A percentile compares a stretch with the other conserved stretches of the same genome.
These are phyloP conservation scores for Pseudomyrmex sp. DNA, from an alignment of 1,140 invertebrate genomes.

Conservation along the genomic window DNA sequence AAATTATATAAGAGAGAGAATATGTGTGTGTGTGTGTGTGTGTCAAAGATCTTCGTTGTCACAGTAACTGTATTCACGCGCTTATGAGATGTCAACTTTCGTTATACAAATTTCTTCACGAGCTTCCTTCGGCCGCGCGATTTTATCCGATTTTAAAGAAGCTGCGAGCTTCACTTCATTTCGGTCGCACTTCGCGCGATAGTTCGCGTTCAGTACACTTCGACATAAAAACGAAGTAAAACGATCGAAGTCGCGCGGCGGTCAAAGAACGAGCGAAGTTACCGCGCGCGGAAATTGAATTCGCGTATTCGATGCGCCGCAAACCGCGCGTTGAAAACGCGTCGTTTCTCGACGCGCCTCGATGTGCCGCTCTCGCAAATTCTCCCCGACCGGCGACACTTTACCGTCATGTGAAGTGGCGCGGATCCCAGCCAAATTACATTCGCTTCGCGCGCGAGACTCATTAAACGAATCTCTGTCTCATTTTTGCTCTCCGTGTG, in stretches of 20 bases:
- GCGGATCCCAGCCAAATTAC: slow-evolving; percentile 55
- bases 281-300: slow-evolving; percentile 54
- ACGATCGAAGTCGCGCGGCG: slow-evolving; percentile 46
- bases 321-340: slow-evolving; percentile 37
- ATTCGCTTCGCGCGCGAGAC: slow-evolving; percentile 59
- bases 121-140: slow-evolving; percentile 6
- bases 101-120: slow-evolving; percentile 29
- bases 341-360: slow-evolving; percentile 41
- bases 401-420: slow-evolving; percentile 57
- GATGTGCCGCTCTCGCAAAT: slow-evolving; percentile 28
- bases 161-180: slow-evolving; percentile 7
- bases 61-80: slow-evolving; percentile 3
- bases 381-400: slow-evolving; percentile 25
- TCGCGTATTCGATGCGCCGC: slow-evolving; percentile 47
- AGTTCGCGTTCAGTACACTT: slow-evolving; percentile 34
- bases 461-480: slow-evolving; percentile 61
- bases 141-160: slow-evolving; percentile 36
- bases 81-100: neutral
- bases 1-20: neutral
- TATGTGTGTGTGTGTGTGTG: neutral
- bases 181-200: slow-evolving; percentile 25
- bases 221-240: neutral
- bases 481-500: slow-evolving; percentile 47
- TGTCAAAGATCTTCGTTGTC: neutral
- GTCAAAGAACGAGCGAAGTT: slow-evolving; percentile 33